Base-by-base conservation (phyloP, 2,113 vertebrate genomes). In the Callithrix jacchus region DNA sequence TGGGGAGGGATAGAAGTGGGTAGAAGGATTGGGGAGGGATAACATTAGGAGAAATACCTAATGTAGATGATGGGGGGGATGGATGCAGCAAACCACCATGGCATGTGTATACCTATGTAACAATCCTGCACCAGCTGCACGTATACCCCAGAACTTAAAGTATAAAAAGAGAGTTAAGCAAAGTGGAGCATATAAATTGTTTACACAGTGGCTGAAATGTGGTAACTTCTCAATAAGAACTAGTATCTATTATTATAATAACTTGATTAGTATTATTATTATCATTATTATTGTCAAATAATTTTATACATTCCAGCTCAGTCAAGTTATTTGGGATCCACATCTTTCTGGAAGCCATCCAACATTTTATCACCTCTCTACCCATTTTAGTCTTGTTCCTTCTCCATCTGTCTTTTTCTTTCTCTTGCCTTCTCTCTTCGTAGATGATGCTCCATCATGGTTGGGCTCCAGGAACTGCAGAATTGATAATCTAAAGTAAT, bases 381-480 rank as follows among this genome's bases (percentile, higher is more conserved):
- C 13, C 9, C 10, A 80, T 35, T 20, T 61, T 37, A 61, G 1
- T 25, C 27, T 88, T 49, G 25, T n/a, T 42, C 12, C 4, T 5
- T 35, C 16, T 77, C 3, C 40, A 14, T 32, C 27, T 32, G 54
- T 35, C 17, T 32, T 58, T n/a, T 61, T 32, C 68, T 79, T 37
- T 21, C 37, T 20, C 2, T 8, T 49, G 32, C 11, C 7, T 1
- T 86, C 35, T 94, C 66, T 42, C 7, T 61, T 23, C 9, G 0
- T 1, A 23, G 8, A 18, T 83, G 32, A 52, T 11, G 12, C 5
- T 2, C 8, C 16, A 58, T 6, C 68, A 56, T 7, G 1, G 0
- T 8, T 77, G 20, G 16, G 3, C 37, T 9, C 9, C 37, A 21
- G 45, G 30, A 93, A 77, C 10, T 27, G 21, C 27, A 56, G 5